phyloP scores from a whole-genome alignment of 2,888 invertebrate genomes.

The Leptothorax acervorum region DNA sequence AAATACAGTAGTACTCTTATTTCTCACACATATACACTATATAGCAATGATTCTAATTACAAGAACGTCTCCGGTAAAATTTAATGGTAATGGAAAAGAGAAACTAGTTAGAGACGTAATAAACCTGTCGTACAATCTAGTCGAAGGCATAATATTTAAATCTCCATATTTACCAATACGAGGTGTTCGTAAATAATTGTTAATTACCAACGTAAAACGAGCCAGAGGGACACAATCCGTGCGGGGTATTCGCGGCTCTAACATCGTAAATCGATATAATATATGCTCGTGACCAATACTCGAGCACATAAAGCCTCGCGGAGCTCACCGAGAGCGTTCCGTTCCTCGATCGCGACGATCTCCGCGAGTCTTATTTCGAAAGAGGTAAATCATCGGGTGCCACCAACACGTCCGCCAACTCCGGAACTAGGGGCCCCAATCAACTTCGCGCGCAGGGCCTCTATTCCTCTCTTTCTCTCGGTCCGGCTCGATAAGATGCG shows the following conservation, averaged over 20 bases:
- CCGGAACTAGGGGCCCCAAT: constrained; percentile 52
- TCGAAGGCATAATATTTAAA: constrained; percentile 25
- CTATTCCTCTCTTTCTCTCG: constrained; percentile 18
- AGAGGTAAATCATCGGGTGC: constrained; percentile 57
- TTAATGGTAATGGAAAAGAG: constrained; percentile 6
- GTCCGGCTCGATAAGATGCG: constrained; percentile 13
- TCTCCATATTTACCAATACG: background rate
- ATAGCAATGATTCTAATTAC: constrained; percentile 3
- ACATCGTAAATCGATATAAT: constrained; percentile 16
- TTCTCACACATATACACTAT: background rate
- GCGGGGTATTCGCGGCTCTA: background rate
- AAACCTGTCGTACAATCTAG: background rate
- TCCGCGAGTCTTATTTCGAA: constrained; percentile 47
- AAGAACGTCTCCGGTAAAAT: constrained; percentile 9
- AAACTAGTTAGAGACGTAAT: constrained; percentile 8
- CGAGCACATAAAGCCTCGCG: background rate
- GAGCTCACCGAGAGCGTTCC: background rate
- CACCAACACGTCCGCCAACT: constrained; percentile 22
- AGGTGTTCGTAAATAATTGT: constrained; percentile 14
- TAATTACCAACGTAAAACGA: constrained; percentile 1
- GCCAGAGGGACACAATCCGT: background rate
- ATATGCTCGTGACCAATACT: background rate
- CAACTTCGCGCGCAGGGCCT: constrained; percentile 25
- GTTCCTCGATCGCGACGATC: constrained; percentile 22
- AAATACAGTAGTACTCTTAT: background rate